phyloP scores from a whole-genome alignment of 2,888 invertebrate species.

The Torymus auratus region DNA sequence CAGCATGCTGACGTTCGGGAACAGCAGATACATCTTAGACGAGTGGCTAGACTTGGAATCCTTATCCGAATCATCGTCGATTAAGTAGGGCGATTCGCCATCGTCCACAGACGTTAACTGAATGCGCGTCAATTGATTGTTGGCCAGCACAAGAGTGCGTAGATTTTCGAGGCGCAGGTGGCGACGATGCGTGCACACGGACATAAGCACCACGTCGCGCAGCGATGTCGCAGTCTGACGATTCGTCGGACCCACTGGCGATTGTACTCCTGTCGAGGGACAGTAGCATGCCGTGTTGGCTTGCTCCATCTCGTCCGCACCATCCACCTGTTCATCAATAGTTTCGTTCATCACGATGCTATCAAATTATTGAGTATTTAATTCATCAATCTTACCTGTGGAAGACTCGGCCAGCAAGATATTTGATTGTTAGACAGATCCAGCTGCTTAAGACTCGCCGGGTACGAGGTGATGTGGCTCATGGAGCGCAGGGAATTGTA shows the following conservation, averaged over 20 bases:
- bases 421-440: slow-evolving; percentile 96
- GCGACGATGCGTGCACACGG: slow-evolving; percentile 90
- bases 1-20: slow-evolving; percentile 95
- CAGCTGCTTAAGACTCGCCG: slow-evolving; percentile 91
- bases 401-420: slow-evolving; percentile 92
- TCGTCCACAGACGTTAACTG: slow-evolving; percentile 90
- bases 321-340: slow-evolving; percentile 72
- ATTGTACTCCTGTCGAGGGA: slow-evolving; percentile 68
- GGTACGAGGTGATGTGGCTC: slow-evolving; percentile 88
- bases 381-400: slow-evolving; percentile 75
- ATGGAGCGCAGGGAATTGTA: slow-evolving; percentile 85
- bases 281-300: slow-evolving; percentile 87
- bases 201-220: slow-evolving; percentile 85
- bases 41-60: slow-evolving; percentile 69
- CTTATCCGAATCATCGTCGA: slow-evolving; percentile 77
- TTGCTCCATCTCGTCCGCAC: slow-evolving; percentile 81
- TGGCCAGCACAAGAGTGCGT: slow-evolving; percentile 89
- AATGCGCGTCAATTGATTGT: slow-evolving; percentile 89
- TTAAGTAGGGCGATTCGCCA: slow-evolving; percentile 80
- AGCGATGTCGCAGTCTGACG: slow-evolving; percentile 80
- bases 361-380: background rate
- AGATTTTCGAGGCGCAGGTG: slow-evolving; percentile 90
- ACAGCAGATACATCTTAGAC: slow-evolving; percentile 81
- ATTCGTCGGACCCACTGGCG: slow-evolving; percentile 68
- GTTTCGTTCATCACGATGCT: too few species aligned